Conservation (phyloP, 2,797 vertebrate species). For the Otus scops region DNA sequence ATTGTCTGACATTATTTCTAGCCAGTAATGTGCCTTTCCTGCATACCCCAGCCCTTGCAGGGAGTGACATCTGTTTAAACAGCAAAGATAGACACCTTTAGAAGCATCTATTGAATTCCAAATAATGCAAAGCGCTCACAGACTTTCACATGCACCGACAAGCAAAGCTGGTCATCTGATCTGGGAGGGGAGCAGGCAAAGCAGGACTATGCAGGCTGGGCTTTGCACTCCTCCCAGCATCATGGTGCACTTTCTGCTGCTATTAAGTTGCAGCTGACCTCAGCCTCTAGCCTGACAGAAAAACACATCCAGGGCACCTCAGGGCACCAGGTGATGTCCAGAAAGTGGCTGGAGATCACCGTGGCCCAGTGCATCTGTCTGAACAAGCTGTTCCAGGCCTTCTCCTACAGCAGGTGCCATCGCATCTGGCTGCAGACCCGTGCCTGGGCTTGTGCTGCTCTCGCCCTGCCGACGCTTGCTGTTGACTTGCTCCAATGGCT, state of each 20-base stretch:
- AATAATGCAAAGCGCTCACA: background rate
- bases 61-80: background rate
- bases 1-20: no score
- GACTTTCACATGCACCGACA: background rate
- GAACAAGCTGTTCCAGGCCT: background rate
- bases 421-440: background rate
- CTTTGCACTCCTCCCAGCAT: background rate
- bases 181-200: background rate
- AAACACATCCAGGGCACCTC: background rate
- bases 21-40: background rate
- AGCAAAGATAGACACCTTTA: background rate
- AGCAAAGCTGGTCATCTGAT: background rate
- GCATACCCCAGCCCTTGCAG: background rate
- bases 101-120: background rate
- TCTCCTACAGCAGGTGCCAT: background rate
- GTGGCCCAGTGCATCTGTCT: background rate
- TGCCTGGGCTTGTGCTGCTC: background rate
- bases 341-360: background rate
- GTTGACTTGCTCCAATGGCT: background rate
- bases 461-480: background rate
- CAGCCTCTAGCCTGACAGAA: background rate
- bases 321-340: background rate
- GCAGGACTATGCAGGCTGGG: background rate
- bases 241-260: background rate
- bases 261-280: background rate